Evolutionary conservation across 2,888 invertebrate genomes (phyloP), one percentile per base, ranked within the genome.

Genomic region (Macrophya alboannulata): DNA sequence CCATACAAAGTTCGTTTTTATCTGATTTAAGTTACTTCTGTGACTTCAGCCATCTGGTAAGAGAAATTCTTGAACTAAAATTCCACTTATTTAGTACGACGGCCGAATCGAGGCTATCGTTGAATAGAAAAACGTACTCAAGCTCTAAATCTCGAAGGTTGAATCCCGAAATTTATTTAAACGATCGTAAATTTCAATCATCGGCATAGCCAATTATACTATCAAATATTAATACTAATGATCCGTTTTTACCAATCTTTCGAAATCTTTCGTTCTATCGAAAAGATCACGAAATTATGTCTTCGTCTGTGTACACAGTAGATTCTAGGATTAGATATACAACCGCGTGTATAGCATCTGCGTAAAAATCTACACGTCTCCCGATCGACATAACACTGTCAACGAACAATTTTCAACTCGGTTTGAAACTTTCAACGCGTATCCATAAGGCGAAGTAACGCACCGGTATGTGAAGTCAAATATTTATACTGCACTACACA

Each of bases 401-500:
- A 62, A 15, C 62, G 43, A 17, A 59, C 55, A 31, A 77, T 77
- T 77, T 31, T 55, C 43, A 12, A 55, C 31, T 77, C 17, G 37
- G 31, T 25, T 51, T 55, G 6, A 77, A 77, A 77, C 37, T 55
- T 55, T 77, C 51, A 62, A 81, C 81, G 43, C n/a, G 17, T 48
- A 37, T 81, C 40, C 59, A 81, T 81, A 17, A 43, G 43, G 25
- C 62, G 43, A 43, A 51, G 59, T 81, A 59, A 62, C 62, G 59
- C 8, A 81, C 43, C 59, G 59, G 81, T 81, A 81, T 62, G 59
- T 81, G 40, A 31, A 43, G 81, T 59, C 43, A 81, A 81, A 81
- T 81, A 81, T 81, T 81, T 81, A 81, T 81, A 81, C 81, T 81
- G 81, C 43, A 43, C 81, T 81, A 25, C 81, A 81, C 81, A 81